phyloP scores from a whole-genome alignment of 1,140 invertebrate genomes.

The Adoxophyes honmai region DNA sequence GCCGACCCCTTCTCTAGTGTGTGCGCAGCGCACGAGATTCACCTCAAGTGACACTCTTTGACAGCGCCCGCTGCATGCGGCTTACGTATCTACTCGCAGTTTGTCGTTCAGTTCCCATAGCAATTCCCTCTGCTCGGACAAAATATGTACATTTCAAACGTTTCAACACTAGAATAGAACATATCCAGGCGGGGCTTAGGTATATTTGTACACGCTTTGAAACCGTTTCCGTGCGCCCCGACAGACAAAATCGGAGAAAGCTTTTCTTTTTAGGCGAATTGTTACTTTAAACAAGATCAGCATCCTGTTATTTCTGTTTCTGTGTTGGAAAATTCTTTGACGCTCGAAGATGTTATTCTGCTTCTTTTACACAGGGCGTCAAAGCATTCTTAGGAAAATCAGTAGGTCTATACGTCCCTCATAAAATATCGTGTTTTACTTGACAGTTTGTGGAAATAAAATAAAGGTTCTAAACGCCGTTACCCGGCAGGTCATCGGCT shows the following conservation, averaged over 20 bases:
- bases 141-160: constrained; percentile 22
- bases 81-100: constrained; percentile 24
- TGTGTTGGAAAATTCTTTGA: too few relatives aligned
- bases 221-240: not conserved
- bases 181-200: not conserved
- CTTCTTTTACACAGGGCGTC: too few relatives aligned
- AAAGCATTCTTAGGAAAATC: too few relatives aligned
- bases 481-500: not conserved
- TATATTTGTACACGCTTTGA: not conserved
- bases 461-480: too few relatives aligned
- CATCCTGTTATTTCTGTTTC: too few relatives aligned
- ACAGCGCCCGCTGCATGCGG: constrained; percentile 22
- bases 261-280: not conserved
- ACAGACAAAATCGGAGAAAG: constrained; percentile 1
- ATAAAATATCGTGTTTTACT: too few relatives aligned
- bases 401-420: too few relatives aligned
- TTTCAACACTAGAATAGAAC: constrained; percentile 18
- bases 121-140: constrained; percentile 23
- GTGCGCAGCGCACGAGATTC: constrained; percentile 16
- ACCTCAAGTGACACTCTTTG: constrained; percentile 28
- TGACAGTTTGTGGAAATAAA: too few relatives aligned
- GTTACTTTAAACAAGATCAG: not conserved
- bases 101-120: constrained; percentile 24
- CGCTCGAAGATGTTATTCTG: too few relatives aligned
- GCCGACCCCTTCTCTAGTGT: not conserved